Base-by-base conservation (phyloP, 2,888 invertebrate species). In the Corbicula japonica region DNA sequence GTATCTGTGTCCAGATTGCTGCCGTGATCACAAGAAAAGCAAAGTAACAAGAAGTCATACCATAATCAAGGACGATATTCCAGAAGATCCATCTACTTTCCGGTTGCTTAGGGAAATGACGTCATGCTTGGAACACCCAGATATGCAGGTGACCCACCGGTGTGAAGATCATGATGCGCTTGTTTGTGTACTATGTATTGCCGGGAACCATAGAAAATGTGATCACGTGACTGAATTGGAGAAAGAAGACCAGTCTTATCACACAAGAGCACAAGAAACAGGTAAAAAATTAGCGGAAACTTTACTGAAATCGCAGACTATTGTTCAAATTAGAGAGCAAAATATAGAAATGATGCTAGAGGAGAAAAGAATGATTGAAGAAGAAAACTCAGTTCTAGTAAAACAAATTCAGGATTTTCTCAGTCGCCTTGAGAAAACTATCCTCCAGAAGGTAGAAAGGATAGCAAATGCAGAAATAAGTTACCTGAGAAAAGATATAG, bases 1-100 rank as follows among this genome's bases (percentile, higher is more conserved):
- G 38, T 77, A 77, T 62, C 38, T 77, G 3, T 77, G 77, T 58
- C 41, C 62, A 68, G 23, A 34, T 8, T 77, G 77, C 38, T 28
- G 48, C 18, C 34, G 66, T 8, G 46, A 62, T 10, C 77, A 77
- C 41, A 70, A 46, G 23, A 77, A 69, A 56, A 54, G 61, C 35
- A 77, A 77, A 48, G 44, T 52, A 10, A 77, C 72, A 4, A 60
- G 72, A 30, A 23, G 30, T 30, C 77, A 77, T 48, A 46, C 28
- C 1, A 32, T 76, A 3, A 50, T 72, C n/a, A 66, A 32, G 5
- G 38, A 68, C n/a, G 30, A 72, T 8, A 35, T 72, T 30, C 77
- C 77, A 23, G 48, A 15, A 1, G 60, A 62, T 23, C 38, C 44
- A 18, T n/a, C 32, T 8, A 23, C 66, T 6, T 77, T 68, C 58